Evolutionary conservation across 2,797 vertebrate genomes (phyloP).

Genomic region (Schizopygopsis malacanthus): DNA sequence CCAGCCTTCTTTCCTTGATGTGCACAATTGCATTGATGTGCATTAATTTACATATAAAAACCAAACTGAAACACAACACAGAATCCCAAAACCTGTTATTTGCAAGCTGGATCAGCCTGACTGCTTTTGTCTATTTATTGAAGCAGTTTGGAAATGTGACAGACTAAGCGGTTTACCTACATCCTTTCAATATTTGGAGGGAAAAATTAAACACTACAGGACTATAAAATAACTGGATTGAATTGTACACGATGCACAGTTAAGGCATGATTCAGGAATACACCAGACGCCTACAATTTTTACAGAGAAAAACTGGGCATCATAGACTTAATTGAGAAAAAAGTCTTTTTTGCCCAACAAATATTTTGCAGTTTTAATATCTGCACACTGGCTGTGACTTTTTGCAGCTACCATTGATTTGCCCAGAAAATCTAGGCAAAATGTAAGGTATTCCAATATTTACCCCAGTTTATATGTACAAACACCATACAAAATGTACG

Average conservation of each 20-base stretch:
- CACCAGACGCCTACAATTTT: background rate
- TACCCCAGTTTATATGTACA: conserved; percentile 1
- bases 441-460: background rate
- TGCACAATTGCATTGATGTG: background rate
- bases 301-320: background rate
- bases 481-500: background rate
- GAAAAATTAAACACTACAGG: background rate
- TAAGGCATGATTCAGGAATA: background rate
- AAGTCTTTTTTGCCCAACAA: background rate
- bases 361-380: background rate
- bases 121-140: background rate
- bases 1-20: conserved; percentile 21
- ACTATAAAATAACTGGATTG: background rate
- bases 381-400: background rate
- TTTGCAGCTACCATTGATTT: background rate
- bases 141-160: background rate
- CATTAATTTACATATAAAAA: background rate
- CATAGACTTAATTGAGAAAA: background rate
- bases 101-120: background rate
- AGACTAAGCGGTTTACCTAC: background rate
- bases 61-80: background rate
- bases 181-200: background rate
- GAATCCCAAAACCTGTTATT: background rate
- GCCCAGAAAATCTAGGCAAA: background rate
- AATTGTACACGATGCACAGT: background rate